Conservation (phyloP, 2,113 vertebrate species). For the Sceloporus tristichus region DNA sequence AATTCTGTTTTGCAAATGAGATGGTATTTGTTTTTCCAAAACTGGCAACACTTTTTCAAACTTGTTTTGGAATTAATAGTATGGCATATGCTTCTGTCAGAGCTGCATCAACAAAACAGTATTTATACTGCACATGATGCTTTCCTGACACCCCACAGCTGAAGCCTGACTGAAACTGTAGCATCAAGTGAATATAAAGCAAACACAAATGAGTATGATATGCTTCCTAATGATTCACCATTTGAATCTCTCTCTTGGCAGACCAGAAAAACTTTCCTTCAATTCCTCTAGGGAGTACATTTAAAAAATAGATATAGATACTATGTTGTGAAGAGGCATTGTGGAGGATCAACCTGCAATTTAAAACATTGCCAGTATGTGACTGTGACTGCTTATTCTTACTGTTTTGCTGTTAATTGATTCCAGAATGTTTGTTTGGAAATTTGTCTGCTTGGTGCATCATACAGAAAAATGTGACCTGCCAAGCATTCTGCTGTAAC, state of each 20-base stretch:
- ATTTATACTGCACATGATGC: conserved; percentile 51
- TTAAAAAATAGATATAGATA: not conserved
- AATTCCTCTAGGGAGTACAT: conserved; percentile 57
- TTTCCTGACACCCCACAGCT: conserved; percentile 62
- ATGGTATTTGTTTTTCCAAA: conserved; percentile 48
- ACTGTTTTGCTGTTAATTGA: conserved; percentile 79
- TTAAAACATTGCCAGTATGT: conserved; percentile 76
- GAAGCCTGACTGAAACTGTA: conserved; percentile 69
- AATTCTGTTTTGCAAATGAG: conserved; percentile 44
- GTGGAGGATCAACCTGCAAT: conserved; percentile 74
- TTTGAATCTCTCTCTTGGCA: conserved; percentile 72
- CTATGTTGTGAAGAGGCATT: conserved; percentile 35
- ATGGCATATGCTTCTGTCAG: conserved; percentile 67
- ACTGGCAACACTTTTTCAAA: conserved; percentile 50
- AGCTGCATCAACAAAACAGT: conserved; percentile 61
- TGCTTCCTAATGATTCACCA: conserved; percentile 77
- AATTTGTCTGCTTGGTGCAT: conserved; percentile 84
- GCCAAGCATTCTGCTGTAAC: conserved; percentile 76
- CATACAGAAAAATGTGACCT: conserved; percentile 75
- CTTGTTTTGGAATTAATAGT: conserved; percentile 70
- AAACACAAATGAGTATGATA: conserved; percentile 73
- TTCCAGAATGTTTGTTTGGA: conserved; percentile 91
- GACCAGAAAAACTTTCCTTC: conserved; percentile 51
- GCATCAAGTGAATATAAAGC: conserved; percentile 74
- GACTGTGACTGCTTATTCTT: conserved; percentile 67